phyloP scores from a whole-genome alignment of 2,888 invertebrate genomes.

The Ferrisia virgata region DNA sequence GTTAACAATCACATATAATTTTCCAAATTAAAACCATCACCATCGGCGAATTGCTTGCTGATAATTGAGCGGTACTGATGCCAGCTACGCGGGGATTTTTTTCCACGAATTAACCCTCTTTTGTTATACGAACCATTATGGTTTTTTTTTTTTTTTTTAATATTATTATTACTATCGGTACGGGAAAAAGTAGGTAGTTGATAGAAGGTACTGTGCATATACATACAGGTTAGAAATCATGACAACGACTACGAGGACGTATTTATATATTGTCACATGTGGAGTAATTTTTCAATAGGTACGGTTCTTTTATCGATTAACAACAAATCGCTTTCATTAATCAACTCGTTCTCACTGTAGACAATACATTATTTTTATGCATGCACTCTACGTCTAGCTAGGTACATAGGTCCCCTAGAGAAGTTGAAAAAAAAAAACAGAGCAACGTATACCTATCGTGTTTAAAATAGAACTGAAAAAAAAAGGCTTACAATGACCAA shows the following conservation, averaged over 20 bases:
- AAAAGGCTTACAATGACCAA: neutral
- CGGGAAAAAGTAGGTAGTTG: too few species aligned
- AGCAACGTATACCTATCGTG: neutral
- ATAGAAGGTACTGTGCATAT: too few species aligned
- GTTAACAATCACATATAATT: conserved; percentile 17
- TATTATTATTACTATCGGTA: too few species aligned
- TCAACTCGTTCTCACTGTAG: neutral
- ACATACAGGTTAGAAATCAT: neutral
- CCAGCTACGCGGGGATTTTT: neutral
- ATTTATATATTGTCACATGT: neutral
- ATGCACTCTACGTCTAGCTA: too few species aligned
- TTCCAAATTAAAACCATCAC: conserved; percentile 1
- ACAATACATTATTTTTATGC: neutral
- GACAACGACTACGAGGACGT: too few species aligned
- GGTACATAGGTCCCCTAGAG: neutral
- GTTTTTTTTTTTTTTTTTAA: too few species aligned
- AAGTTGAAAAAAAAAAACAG: neutral
- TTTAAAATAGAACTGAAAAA: neutral
- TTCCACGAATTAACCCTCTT: neutral
- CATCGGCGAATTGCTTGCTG: neutral
- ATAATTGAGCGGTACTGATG: neutral
- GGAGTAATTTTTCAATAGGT: neutral
- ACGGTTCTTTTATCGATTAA: neutral
- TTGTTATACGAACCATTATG: too few species aligned
- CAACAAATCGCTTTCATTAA: neutral